Evolutionary conservation across 1,140 invertebrate genomes (phyloP).

Genomic region (Phthorimaea operculella): DNA sequence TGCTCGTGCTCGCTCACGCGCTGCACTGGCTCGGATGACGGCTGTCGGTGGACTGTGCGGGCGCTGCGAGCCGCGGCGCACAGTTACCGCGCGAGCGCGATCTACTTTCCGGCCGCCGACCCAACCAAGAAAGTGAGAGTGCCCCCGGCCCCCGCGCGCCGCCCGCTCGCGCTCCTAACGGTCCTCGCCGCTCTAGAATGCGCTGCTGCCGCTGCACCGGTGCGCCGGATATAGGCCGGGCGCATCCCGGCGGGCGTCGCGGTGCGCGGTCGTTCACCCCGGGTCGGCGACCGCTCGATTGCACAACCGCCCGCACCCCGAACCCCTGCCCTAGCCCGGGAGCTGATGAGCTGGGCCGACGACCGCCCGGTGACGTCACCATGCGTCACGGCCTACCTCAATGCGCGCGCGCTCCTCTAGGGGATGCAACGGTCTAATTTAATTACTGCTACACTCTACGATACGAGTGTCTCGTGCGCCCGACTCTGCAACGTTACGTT

Average conservation of each 20-base stretch:
- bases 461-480: too few species aligned
- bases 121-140: slow-evolving; percentile 74
- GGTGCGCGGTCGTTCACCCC: slow-evolving; percentile 59
- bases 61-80: slow-evolving; percentile 61
- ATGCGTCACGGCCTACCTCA: slow-evolving; percentile 64
- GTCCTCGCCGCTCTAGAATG: slow-evolving; percentile 64
- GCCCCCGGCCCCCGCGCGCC: slow-evolving; percentile 37
- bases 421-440: slow-evolving; percentile 51
- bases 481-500: slow-evolving; percentile 6
- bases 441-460: slow-evolving; percentile 25
- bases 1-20: slow-evolving; percentile 15
- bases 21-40: slow-evolving; percentile 52
- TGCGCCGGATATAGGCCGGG: slow-evolving; percentile 64
- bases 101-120: slow-evolving; percentile 75
- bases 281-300: slow-evolving; percentile 61
- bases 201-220: slow-evolving; percentile 63
- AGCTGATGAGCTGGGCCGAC: slow-evolving; percentile 51
- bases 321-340: slow-evolving; percentile 34
- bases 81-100: slow-evolving; percentile 70
- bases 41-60: slow-evolving; percentile 58
- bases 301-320: slow-evolving; percentile 44
- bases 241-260: slow-evolving; percentile 62
- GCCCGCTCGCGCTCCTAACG: slow-evolving; percentile 49
- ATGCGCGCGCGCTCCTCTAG: slow-evolving; percentile 58
- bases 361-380: slow-evolving; percentile 55